Base-by-base conservation (phyloP, 2,888 invertebrate species). In the Sycophila texana region DNA sequence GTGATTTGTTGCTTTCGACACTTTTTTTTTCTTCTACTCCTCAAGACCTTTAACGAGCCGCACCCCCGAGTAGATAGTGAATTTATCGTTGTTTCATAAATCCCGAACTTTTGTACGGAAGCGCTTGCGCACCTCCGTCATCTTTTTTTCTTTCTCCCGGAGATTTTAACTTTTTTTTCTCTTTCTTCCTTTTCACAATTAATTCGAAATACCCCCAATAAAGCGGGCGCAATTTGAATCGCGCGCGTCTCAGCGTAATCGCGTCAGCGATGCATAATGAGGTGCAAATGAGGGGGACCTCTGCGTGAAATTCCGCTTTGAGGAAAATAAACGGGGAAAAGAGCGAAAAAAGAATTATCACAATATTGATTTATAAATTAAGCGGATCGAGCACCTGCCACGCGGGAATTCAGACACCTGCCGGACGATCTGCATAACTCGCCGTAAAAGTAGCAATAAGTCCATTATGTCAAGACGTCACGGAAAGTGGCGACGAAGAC, bases 341-440 rank as follows among this genome's bases (percentile, higher is more conserved):
- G 26, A 26, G 26, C 26, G 26, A 26, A 47, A 30, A 63, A 67
- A 60, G 66, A 77, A 81, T 78, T 78, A 81, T 70, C 79, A 79
- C 81, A 73, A 67, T 79, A 81, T 81, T 79, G 81, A 68, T 81
- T 79, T 79, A 76, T 65, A 81, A 78, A 75, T 81, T 70, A 76
- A 67, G 77, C 30, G 39, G 68, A 49, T 16, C 39, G 55, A n/a
- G 22, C 75, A 71, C 65, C 66, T 71, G 70, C 74, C 13, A 22
- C 10, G 49, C 47, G 30, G 61, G 77, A 78, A 78, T 63, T 72
- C 75, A 10, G 55, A 18, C 79, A 73, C 65, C 78, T 75, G 68
- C 73, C 26, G 63, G 30, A 14, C 47, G 47, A 81, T 81, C 79
- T 81, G 81, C 81, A 79, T 81, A 81, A 79, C 61, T 81, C 78